Conservation (phyloP, 2,113 vertebrate species). For the Mesoclemmys tuberculata region DNA sequence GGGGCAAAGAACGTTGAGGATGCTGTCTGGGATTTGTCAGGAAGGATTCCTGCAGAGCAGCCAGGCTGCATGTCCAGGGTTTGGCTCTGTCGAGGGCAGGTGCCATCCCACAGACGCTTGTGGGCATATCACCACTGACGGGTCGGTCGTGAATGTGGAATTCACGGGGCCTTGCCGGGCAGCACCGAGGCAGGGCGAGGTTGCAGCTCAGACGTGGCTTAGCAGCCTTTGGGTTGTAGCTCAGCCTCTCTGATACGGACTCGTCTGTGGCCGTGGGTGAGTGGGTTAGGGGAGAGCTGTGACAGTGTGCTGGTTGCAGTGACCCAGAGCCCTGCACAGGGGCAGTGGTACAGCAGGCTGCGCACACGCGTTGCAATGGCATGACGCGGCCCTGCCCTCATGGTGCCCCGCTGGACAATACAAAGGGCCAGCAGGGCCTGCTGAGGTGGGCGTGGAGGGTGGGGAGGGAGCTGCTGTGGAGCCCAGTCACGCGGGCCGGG, state of each 20-base stretch:
- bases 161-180: too few species aligned
- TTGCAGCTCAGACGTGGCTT: too few species aligned
- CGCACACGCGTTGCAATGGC: neutral
- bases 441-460: neutral
- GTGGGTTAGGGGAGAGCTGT: too few species aligned
- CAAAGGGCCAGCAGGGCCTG: too few species aligned
- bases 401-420: too few species aligned
- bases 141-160: too few species aligned
- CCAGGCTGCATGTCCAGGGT: neutral
- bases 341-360: neutral
- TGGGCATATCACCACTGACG: too few species aligned
- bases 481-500: rapidly evolving
- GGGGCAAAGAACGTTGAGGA: neutral
- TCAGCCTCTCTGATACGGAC: too few species aligned
- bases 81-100: neutral
- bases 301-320: neutral
- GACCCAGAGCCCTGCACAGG: neutral
- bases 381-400: neutral
- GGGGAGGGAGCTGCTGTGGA: rapidly evolving
- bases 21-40: neutral
- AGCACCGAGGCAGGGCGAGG: too few species aligned
- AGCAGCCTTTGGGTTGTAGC: too few species aligned
- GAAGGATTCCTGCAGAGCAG: neutral
- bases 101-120: too few species aligned
- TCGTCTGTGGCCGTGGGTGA: too few species aligned